Base-by-base conservation (phyloP, 2,113 vertebrate genomes). In the Lonchura striata region DNA sequence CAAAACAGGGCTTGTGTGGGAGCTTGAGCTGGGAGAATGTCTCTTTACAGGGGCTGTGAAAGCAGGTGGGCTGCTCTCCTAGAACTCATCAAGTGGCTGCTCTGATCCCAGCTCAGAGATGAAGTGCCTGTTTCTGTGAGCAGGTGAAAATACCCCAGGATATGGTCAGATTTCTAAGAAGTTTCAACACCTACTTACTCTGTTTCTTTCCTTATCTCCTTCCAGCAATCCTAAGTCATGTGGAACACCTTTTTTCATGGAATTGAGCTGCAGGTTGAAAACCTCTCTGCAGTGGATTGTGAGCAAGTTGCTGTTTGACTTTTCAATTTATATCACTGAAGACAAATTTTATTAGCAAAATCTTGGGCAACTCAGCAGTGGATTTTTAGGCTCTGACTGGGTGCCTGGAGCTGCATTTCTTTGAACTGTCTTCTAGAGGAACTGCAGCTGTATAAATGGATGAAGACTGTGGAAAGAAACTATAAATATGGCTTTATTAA, bases 381-480 rank as follows among this genome's bases (percentile, higher is more conserved):
- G 87, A 91, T 92, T 95, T 96, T 95, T 82, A 85, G 87, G 60
- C 75, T 95, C 89, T 92, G 91, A 94, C 69, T 87, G 89, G 91
- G 84, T 96, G 93, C 89, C 93, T 97, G 90, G 91, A 94, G 75
- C 82, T 94, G 92, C 80, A 56, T 83, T 94, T 92, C 93, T 94
- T 91, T 95, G 95, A 96, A 90, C 82, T 94, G 94, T 91, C 96
- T 94, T 72, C 84, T 86, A 87, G 94, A 94, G 82, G 71, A 96
- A 71, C 82, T 86, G 92, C 96, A 96, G 92, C 95, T 96, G 87
- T 93, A 80, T 90, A 95, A 96, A 91, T 95, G 94, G 93, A 90
- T 77, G 86, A 94, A 93, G 85, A 70, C 64, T 93, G 82, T 94
- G 94, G 96, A 95, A 96, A 97, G 88, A 92, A 96, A 90, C 77